phyloP scores from a whole-genome alignment of 2,113 vertebrate genomes.

The Psophia crepitans region DNA sequence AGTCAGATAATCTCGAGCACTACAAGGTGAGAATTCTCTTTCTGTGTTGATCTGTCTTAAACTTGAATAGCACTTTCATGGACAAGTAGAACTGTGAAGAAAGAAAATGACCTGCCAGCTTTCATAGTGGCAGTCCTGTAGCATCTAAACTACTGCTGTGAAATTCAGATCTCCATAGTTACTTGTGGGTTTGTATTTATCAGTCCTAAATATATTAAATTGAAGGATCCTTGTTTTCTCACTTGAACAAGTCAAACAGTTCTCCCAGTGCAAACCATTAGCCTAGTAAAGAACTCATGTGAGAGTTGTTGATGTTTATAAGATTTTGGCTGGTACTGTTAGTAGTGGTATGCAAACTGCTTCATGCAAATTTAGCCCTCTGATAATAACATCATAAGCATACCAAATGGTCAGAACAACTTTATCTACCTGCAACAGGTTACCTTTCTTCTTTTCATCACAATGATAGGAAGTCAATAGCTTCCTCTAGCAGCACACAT shows the following conservation, averaged over 20 bases:
- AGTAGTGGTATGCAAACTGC: background rate
- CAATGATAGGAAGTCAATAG: background rate
- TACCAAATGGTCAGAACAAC: background rate
- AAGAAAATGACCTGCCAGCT: background rate
- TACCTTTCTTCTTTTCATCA: background rate
- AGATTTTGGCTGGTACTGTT: background rate
- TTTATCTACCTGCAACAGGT: background rate
- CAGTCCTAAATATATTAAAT: background rate
- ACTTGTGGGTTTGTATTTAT: background rate
- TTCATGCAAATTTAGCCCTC: background rate
- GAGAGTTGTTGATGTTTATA: background rate
- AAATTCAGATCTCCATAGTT: background rate
- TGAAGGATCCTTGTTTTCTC: background rate
- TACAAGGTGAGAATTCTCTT: conserved; percentile 83
- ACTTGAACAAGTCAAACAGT: background rate
- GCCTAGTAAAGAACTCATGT: background rate
- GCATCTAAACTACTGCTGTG: background rate
- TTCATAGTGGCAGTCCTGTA: background rate
- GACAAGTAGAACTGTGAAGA: background rate
- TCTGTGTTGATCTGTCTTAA: background rate
- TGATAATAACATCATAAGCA: background rate
- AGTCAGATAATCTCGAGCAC: conserved; percentile 83
- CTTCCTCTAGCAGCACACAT: background rate
- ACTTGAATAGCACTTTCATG: background rate
- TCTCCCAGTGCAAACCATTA: background rate